These are phyloP conservation scores for Amphilophus citrinellus DNA, from an alignment of 2,113 vertebrate genomes.

Conservation along the genomic window DNA sequence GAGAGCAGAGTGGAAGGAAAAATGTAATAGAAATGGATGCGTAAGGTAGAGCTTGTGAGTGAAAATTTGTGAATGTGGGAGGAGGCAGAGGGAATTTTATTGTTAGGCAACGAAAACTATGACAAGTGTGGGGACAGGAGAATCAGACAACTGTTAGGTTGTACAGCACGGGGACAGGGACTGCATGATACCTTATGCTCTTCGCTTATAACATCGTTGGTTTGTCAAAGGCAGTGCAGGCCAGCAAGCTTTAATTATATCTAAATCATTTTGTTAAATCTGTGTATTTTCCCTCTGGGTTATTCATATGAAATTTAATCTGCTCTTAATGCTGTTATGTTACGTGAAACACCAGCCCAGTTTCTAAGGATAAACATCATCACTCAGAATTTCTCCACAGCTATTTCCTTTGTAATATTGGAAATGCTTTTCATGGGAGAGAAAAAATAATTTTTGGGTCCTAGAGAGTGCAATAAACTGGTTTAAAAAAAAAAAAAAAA, in stretches of 20 bases:
- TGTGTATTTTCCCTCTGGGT: constrained; percentile 47
- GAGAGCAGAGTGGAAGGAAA: constrained; percentile 21
- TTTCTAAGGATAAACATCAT: constrained; percentile 61
- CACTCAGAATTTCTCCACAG: constrained; percentile 50
- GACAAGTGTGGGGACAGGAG: not conserved
- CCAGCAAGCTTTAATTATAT: constrained; percentile 46
- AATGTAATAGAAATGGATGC: constrained; percentile 27
- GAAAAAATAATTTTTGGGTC: constrained; percentile 2
- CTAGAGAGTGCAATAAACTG: constrained; percentile 8
- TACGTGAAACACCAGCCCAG: constrained; percentile 46
- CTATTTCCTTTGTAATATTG: constrained; percentile 35
- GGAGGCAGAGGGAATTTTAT: constrained; percentile 12
- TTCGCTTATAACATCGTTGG: constrained; percentile 43
- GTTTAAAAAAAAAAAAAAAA: constrained; percentile 7
- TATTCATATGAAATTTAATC: constrained; percentile 70
- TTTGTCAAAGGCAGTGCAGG: constrained; percentile 47
- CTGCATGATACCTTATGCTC: constrained; percentile 39
- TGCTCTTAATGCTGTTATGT: constrained; percentile 56
- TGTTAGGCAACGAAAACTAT: constrained; percentile 2
- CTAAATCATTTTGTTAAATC: constrained; percentile 59
- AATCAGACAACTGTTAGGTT: constrained; percentile 60
- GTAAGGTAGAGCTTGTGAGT: constrained; percentile 9
- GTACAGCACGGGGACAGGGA: constrained; percentile 40
- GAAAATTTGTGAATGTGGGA: constrained; percentile 16
- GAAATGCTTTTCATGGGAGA: constrained; percentile 47